Base-by-base conservation (phyloP, 2,113 vertebrate genomes). In the Microcebus murinus region DNA sequence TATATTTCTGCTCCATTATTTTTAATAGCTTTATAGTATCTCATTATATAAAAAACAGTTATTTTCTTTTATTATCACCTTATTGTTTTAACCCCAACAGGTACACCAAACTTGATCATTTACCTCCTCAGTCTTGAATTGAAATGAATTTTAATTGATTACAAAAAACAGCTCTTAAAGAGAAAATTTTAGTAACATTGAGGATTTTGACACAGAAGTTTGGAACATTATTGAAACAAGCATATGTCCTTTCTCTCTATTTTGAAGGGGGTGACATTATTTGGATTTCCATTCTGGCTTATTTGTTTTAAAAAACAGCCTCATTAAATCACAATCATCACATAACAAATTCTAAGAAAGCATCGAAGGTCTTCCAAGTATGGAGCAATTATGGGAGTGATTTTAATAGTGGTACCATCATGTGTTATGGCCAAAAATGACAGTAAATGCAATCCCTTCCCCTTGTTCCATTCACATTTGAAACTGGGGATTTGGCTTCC, bases 111-210 rank as follows among this genome's bases (percentile, higher is more conserved):
- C 61, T 68, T 79, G 15, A 61, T 89, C 13, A 42, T 8, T 94
- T 17, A 86, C 23, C 17, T 65, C 87, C 25, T 29, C 31, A 48
- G 21, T 70, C 48, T 67, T 74, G 6, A 57, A 83, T 93, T 87
- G 87, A 93, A 70, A 65, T 90, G 42, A 50, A 36, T 89, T 52
- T 84, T 88, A 94, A 91, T 84, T 73, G 27, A 68, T 74, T 59
- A 3, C 14, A 29, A 82, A 61, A 81, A 79, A 7, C 20, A n/a
- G 10, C 76, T 55, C 48, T 55, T 48, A 65, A 65, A 50, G 48
- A 2, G 55, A 80, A 81, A 25, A 12, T 79, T 63, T 85, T 89
- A 89, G 20, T 67, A 57, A 36, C 20, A 36, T 14, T 63, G 74
- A 88, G 18, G 42, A 48, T 61, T 94, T 94, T 93, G 25, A 39